phyloP scores from a whole-genome alignment of 2,888 invertebrate genomes.

The Drosophila recens region DNA sequence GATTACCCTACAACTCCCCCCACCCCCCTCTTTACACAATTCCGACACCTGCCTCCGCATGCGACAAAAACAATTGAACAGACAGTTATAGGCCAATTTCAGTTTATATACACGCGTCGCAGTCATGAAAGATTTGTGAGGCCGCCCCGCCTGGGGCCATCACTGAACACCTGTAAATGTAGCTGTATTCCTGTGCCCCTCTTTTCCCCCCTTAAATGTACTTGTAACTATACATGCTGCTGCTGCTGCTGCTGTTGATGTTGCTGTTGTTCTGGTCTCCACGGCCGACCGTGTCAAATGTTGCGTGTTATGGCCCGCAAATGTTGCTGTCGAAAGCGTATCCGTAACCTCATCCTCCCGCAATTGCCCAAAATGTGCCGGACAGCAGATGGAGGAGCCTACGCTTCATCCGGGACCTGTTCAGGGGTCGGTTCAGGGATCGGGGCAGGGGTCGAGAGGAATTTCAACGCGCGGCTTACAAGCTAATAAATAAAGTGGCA shows the following conservation, averaged over 20 bases:
- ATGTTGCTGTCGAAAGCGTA: conserved; percentile 78
- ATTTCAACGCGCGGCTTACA: conserved; percentile 74
- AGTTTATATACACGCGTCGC: conserved; percentile 79
- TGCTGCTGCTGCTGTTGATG: conserved; percentile 28
- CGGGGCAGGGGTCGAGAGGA: conserved; percentile 8
- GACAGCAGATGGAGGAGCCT: conserved; percentile 23
- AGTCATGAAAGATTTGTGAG: conserved; percentile 76
- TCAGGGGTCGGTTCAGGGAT: not conserved
- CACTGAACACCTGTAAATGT: conserved; percentile 54
- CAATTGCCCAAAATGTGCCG: conserved; percentile 26
- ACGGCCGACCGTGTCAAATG: conserved; percentile 71
- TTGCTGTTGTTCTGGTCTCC: conserved; percentile 34
- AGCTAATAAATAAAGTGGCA: conserved; percentile 77
- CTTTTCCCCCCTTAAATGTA: conserved; percentile 12
- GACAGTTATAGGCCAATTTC: conserved; percentile 80
- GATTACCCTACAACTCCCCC: not conserved
- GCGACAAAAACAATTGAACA: conserved; percentile 78
- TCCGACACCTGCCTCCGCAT: conserved; percentile 23
- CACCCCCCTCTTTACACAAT: not conserved
- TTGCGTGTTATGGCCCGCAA: conserved; percentile 78
- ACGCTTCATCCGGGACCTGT: conserved; percentile 4
- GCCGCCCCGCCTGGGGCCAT: conserved; percentile 32
- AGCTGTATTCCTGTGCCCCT: conserved; percentile 8
- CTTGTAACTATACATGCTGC: conserved; percentile 29
- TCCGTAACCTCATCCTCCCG: conserved; percentile 56